Evolutionary conservation across 64 coral and sea anemone genomes (phyloP), one percentile per base, ranked within the genome.

Genomic region (Stichodactyla helianthus): DNA sequence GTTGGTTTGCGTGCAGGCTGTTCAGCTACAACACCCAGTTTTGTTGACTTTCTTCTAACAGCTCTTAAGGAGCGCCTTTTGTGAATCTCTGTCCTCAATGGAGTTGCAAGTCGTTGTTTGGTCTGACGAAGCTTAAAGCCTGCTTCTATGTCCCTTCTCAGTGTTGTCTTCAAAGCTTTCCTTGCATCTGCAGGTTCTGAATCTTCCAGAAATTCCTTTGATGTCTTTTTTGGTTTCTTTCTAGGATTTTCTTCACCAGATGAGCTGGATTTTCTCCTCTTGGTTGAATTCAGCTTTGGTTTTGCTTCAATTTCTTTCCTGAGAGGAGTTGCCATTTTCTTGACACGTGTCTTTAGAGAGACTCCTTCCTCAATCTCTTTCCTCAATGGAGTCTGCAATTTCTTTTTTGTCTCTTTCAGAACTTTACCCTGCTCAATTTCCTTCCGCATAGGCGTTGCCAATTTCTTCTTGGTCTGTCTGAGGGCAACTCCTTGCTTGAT

Each of bases 121-220:
- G 95, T 98, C 7, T 82, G 56, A 57, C 90, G 88, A 19, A 95
- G 85, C 18, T 88, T 99, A 44, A 88, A 85, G 5, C 93, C 90
- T 35, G 63, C 71, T 50, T 67, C 64, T 52, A 99, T 99, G 14
- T 89, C 97, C 87, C 88, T 87, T 27, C 86, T 87, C 6, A 99
- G 77, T 6, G 97, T 93, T 50, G 93, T 99, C 52, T 99, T 99
- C 20, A 99, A 35, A 18, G 92, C 87, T 84, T 77, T 77, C 84
- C 77, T 83, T 64, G 58, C 55, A n/a, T 1, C n/a, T 17, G 31
- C 16, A 44, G 35, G 35, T 50, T 87, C 53, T 50, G 22, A 17
- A 10, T 50, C 84, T 27, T 68, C 71, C 12, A 67, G 13, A 7
- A 35, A 76, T 70, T 71, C 78, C 64, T 17, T 59, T 55, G 28